Evolutionary conservation across 2,113 vertebrate genomes (phyloP).

Genomic region (Anolis sagrei): DNA sequence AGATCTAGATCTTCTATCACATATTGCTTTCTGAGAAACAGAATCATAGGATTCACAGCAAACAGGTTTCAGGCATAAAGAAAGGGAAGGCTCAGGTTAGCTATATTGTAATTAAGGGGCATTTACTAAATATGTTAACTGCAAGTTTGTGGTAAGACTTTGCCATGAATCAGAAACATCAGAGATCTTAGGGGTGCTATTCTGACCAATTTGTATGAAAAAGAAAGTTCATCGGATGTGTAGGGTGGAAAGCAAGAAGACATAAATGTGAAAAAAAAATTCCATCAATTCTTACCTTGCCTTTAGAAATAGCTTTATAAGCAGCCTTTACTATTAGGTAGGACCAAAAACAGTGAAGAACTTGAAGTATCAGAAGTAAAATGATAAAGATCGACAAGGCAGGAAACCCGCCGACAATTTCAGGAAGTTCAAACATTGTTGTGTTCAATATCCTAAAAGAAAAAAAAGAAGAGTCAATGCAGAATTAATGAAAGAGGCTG

Average conservation of each 20-base stretch:
- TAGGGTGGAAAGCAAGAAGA: background rate
- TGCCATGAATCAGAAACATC: background rate
- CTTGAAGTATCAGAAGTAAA: slow-evolving; percentile 89
- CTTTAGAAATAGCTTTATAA: slow-evolving; percentile 92
- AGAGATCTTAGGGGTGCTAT: background rate
- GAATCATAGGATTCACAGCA: background rate
- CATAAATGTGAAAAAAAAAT: background rate
- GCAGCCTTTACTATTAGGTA: slow-evolving; percentile 93
- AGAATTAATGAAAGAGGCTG: background rate
- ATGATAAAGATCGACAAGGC: slow-evolving; percentile 95
- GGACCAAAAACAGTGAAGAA: slow-evolving; percentile 93
- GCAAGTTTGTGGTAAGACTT: accelerated
- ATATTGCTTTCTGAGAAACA: background rate
- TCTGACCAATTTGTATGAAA: background rate
- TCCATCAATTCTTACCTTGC: slow-evolving; percentile 86
- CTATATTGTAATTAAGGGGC: background rate
- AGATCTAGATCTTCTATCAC: background rate
- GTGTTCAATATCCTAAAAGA: slow-evolving; percentile 92
- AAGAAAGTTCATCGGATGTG: background rate
- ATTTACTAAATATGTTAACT: background rate
- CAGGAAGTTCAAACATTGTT: slow-evolving; percentile 94
- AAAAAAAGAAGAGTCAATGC: slow-evolving; percentile 16
- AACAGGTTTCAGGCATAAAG: background rate
- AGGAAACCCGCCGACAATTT: slow-evolving; percentile 94
- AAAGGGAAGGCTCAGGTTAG: background rate